Base-by-base conservation (phyloP, 2,113 vertebrate species). In the Actenoides lindsayi region DNA sequence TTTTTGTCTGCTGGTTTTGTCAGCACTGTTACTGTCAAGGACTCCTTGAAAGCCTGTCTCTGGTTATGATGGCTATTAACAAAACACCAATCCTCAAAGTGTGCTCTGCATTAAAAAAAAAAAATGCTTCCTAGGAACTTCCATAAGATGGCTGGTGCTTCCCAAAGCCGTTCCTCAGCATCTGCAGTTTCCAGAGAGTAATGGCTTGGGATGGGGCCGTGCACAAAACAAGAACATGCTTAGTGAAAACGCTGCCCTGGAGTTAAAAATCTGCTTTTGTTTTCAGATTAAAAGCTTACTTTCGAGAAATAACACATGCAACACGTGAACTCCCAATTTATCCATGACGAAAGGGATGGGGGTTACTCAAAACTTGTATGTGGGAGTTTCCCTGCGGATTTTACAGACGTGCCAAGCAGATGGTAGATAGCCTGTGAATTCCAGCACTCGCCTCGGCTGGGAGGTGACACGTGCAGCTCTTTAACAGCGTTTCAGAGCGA, bases 131-230 rank as follows among this genome's bases (percentile, higher is more conserved):
- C 54, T 8, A n/a, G 76, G 83, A 89, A 53, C 87, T 83, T 75
- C 75, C 41, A 5, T 7, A 46, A 46, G 69, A 17, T 13, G 11
- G 11, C 56, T 50, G 44, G 53, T 59, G 65, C 54, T 95, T 81
- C 65, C 79, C 82, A 84, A 0, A 54, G n/a, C 41, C 42, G 2
- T 76, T 75, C 44, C n/a, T 8, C 37, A 75, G 20, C 0, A 0
- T 75, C 85, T 93, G 44, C 30, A 63, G 16, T 35, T 90, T 68
- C 39, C 64, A 70, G 3, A 5, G 5, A 69, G 73, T 25, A 30
- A 35, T 8, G 33, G 7, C 39, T 77, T 67, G 41, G 41, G 60
- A 46, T 53, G 33, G 28, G 28, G 24, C 53, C 78, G 48, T 0
- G 0, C 68, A 30, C 8, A 31, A 56, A 79, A 12, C 62, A 51